phyloP scores from a whole-genome alignment of 2,888 invertebrate genomes.

The Enchytraeus crypticus region DNA sequence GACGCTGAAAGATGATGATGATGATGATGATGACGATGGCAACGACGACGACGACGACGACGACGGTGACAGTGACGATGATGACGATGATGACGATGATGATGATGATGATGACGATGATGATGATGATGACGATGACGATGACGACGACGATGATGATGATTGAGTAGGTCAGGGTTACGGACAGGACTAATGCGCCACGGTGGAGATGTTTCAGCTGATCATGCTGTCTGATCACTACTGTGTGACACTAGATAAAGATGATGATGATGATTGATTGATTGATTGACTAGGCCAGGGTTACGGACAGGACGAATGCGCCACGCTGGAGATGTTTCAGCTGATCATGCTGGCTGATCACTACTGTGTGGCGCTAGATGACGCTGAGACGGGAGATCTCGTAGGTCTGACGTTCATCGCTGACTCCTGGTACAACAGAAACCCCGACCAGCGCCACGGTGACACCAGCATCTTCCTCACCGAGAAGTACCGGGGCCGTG shows the following conservation, averaged over 20 bases:
- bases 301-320: neutral
- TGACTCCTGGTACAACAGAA: neutral
- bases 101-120: too few relatives aligned
- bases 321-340: neutral
- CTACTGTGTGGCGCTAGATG: neutral
- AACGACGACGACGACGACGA: too few relatives aligned
- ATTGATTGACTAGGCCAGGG: too few relatives aligned
- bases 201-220: too few relatives aligned
- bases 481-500: neutral
- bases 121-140: conserved; percentile 14
- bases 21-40: conserved; percentile 8
- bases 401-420: neutral
- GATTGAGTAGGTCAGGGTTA: conserved; percentile 11
- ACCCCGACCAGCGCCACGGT: neutral
- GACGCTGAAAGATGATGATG: conserved; percentile 11
- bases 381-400: neutral
- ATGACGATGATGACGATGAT: too few relatives aligned
- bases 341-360: neutral
- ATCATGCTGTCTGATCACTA: too few relatives aligned
- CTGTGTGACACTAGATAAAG: neutral
- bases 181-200: too few relatives aligned
- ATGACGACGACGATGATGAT: conserved; percentile 9
- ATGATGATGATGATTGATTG: neutral
- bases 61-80: too few relatives aligned
- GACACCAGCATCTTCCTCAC: neutral